Conservation (phyloP, 2,888 invertebrate genomes). For the Alloscopus bannaensis region DNA sequence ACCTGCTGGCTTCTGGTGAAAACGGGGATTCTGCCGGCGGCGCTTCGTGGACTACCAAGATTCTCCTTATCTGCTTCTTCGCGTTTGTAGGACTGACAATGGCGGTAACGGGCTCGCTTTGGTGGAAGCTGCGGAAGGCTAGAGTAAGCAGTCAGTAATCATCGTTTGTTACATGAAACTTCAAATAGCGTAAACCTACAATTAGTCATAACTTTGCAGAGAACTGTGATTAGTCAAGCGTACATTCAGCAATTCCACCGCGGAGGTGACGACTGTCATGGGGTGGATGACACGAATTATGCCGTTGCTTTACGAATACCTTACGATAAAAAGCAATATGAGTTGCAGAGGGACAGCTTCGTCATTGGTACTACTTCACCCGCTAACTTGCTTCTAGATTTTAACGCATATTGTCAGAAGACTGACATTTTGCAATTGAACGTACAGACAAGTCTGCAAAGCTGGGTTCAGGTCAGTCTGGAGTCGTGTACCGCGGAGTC, state of each 20-base stretch:
- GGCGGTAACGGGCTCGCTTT: conserved; percentile 7
- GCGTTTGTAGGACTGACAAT: conserved; percentile 9
- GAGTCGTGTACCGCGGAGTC: conserved; percentile 45
- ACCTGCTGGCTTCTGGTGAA: neutral
- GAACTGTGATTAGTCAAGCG: conserved; percentile 31
- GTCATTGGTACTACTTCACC: conserved; percentile 26
- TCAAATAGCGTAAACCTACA: neutral
- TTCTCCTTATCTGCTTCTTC: conserved; percentile 6
- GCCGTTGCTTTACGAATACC: conserved; percentile 59
- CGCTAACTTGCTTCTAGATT: neutral
- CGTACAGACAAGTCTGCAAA: conserved; percentile 34
- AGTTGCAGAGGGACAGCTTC: conserved; percentile 38
- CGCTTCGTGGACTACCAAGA: too few species aligned
- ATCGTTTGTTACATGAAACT: too few species aligned
- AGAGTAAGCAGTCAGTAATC: conserved; percentile 20
- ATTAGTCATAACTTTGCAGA: conserved; percentile 17
- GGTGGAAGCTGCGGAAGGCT: conserved; percentile 32
- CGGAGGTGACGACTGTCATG: conserved; percentile 22
- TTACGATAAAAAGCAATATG: conserved; percentile 47
- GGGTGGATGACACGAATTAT: conserved; percentile 31
- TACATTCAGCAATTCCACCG: conserved; percentile 43
- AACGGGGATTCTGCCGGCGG: neutral
- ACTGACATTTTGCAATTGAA: neutral
- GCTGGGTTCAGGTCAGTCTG: conserved; percentile 56
- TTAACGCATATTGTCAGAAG: conserved; percentile 7